Evolutionary conservation across 2,113 vertebrate genomes (phyloP).

Genomic region (Microcebus tavaratra): DNA sequence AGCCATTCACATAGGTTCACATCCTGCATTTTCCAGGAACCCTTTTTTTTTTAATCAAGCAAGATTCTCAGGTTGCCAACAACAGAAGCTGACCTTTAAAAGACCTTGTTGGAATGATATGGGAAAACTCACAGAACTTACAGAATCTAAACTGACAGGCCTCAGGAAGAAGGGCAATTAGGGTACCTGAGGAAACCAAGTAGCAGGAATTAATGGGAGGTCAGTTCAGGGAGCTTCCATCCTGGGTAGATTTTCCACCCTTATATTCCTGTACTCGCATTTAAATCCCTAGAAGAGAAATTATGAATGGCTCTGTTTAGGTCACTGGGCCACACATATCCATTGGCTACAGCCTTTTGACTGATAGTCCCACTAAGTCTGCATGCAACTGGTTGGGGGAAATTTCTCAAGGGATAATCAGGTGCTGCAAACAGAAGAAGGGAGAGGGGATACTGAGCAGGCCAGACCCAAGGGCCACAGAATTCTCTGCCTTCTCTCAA

Average conservation of each 20-base stretch:
- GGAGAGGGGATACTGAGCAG: neutral
- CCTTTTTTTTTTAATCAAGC: neutral
- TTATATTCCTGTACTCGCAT: neutral
- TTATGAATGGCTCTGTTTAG: neutral
- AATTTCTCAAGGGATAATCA: neutral
- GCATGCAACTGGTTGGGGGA: neutral
- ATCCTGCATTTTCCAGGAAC: neutral
- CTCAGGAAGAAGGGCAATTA: neutral
- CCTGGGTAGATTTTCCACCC: neutral
- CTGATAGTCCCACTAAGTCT: neutral
- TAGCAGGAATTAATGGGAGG: neutral
- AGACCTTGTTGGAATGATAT: neutral
- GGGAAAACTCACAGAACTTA: neutral
- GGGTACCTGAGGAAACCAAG: no score
- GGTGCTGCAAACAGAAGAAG: neutral
- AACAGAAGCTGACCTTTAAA: neutral
- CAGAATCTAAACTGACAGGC: neutral
- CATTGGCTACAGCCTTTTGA: neutral
- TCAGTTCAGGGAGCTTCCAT: neutral
- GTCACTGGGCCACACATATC: neutral
- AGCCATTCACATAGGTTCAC: neutral
- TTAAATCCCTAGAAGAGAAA: neutral
- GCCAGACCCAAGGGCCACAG: neutral
- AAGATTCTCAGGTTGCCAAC: neutral
- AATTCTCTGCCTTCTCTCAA: neutral